These are phyloP conservation scores for Diuraphis noxia DNA, from an alignment of 1,140 invertebrate genomes.

Conservation along the genomic window DNA sequence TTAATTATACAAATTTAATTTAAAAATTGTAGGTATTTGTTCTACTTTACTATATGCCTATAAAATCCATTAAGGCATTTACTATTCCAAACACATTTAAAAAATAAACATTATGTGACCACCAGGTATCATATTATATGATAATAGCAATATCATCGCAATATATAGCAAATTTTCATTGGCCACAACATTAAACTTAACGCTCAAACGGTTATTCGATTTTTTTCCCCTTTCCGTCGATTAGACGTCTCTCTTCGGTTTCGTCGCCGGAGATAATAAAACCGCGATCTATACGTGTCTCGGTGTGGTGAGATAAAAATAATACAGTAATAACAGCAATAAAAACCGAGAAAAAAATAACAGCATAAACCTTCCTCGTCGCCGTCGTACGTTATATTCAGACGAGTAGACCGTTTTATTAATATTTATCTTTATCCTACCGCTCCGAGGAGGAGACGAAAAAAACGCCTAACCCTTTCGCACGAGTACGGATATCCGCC, in stretches of 20 bases:
- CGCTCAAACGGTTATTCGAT: neutral
- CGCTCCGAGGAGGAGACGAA: neutral
- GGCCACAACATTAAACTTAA: neutral
- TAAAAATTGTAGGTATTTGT: too few relatives aligned
- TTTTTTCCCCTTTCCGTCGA: neutral
- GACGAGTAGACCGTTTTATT: slow-evolving; percentile 24
- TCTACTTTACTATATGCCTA: too few relatives aligned
- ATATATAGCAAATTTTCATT: too few relatives aligned
- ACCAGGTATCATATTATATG: neutral
- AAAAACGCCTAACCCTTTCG: slow-evolving; percentile 19
- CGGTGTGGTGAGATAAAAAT: neutral
- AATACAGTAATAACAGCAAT: neutral
- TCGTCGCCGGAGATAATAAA: neutral
- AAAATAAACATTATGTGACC: too few relatives aligned
- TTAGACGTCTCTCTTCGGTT: neutral
- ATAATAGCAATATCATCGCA: neutral
- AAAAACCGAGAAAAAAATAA: neutral
- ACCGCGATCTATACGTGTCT: neutral
- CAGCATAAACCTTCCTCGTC: neutral
- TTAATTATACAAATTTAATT: too few relatives aligned
- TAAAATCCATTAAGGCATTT: neutral
- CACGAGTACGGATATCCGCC: slow-evolving; percentile 18
- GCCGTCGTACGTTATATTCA: neutral
- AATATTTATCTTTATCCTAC: slow-evolving; percentile 38
- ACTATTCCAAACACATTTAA: neutral